A percentile compares a stretch with the other conserved stretches of the same genome.
phyloP scores from a whole-genome alignment of 2,797 vertebrate genomes.

The Pampus argenteus region DNA sequence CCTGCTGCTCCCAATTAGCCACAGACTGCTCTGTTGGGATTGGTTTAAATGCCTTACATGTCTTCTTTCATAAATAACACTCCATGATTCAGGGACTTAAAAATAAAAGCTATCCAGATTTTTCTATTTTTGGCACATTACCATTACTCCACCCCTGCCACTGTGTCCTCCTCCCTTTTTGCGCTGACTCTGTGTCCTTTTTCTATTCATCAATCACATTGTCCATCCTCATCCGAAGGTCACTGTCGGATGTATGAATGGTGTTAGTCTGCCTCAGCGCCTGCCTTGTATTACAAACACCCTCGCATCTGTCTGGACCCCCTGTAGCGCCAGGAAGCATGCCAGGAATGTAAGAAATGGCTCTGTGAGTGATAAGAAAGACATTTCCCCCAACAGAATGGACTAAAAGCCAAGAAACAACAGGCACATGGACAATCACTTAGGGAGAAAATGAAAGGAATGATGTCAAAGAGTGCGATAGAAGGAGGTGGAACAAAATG shows the following conservation, averaged over 20 bases:
- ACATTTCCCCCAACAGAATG: constrained; percentile 67
- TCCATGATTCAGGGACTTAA: constrained; percentile 68
- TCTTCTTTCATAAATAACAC: constrained; percentile 74
- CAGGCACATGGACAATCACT: constrained; percentile 50
- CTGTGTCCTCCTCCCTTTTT: constrained; percentile 47
- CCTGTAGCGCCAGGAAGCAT: constrained; percentile 72
- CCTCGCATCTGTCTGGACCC: constrained; percentile 72
- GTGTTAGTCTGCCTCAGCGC: constrained; percentile 45
- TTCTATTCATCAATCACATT: constrained; percentile 69
- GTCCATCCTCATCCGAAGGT: constrained; percentile 58
- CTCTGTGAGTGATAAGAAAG: constrained; percentile 78
- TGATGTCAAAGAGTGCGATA: constrained; percentile 63
- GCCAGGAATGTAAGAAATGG: constrained; percentile 84
- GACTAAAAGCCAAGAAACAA: constrained; percentile 67
- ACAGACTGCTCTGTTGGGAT: constrained; percentile 55
- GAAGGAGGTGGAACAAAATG: constrained; percentile 53
- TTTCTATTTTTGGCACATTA: constrained; percentile 78
- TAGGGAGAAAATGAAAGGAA: constrained; percentile 51
- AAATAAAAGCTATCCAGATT: constrained; percentile 70
- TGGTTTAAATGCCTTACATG: constrained; percentile 60
- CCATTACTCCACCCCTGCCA: constrained; percentile 26
- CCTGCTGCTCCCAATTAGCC: constrained; percentile 70
- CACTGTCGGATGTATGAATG: constrained; percentile 49
- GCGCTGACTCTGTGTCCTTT: constrained; percentile 48
- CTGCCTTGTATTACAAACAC: constrained; percentile 79